Evolutionary conservation across 2,888 invertebrate species (phyloP).

Genomic region (Acronicta alni): DNA sequence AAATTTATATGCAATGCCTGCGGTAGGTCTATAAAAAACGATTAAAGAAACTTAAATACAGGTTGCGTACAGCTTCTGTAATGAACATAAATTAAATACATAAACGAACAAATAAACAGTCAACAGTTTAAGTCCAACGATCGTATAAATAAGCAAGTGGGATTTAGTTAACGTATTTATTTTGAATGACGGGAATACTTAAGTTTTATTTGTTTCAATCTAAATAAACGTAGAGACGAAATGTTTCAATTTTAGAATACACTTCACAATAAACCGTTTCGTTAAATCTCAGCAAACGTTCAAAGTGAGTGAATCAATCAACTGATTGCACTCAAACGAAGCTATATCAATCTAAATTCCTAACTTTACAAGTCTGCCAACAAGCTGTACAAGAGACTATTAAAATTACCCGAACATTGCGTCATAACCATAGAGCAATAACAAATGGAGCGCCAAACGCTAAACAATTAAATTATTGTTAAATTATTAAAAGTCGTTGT

Average conservation of each 20-base stretch:
- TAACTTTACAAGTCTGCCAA: constrained; percentile 36
- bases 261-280: constrained; percentile 15
- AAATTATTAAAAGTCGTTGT: no score
- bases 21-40: constrained; percentile 50
- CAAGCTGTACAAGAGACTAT: constrained; percentile 26
- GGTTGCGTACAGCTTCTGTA: constrained; percentile 48
- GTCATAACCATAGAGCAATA: constrained; percentile 10
- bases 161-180: constrained; percentile 42
- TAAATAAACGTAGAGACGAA: constrained; percentile 27
- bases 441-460: constrained; percentile 11
- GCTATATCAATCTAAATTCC: constrained; percentile 52
- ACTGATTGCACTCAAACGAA: constrained; percentile 43
- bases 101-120: constrained; percentile 12
- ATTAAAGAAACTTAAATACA: constrained; percentile 44
- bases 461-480: not conserved
- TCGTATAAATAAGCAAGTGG: constrained; percentile 40
- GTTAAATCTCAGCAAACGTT: constrained; percentile 13
- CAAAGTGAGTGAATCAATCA: constrained; percentile 49
- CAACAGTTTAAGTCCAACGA: constrained; percentile 31
- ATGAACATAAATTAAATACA: constrained; percentile 51
- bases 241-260: constrained; percentile 39
- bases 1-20: constrained; percentile 24
- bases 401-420: constrained; percentile 30
- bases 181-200: constrained; percentile 36
- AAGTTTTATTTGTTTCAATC: constrained; percentile 25